Conservation (phyloP, 2,888 invertebrate species). For the Limnephilus marmoratus region DNA sequence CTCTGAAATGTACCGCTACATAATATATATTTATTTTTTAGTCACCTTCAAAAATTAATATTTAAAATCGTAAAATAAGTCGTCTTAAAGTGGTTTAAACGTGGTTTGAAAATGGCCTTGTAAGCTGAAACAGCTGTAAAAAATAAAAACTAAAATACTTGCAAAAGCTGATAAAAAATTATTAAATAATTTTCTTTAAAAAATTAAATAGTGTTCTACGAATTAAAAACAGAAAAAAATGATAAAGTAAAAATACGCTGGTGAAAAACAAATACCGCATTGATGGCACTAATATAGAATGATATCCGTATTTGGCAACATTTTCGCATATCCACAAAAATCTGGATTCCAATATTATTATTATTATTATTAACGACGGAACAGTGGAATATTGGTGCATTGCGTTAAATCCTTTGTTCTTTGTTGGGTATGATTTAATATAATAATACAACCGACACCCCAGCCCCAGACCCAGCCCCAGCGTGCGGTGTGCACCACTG, state of each 20-base stretch:
- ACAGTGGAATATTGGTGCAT: conserved; percentile 2
- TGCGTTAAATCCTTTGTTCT: conserved; percentile 2
- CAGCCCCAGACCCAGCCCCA: background rate
- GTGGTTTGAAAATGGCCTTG: too few relatives aligned
- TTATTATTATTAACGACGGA: background rate
- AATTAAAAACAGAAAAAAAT: too few relatives aligned
- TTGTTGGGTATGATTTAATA: background rate
- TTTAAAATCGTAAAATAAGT: too few relatives aligned
- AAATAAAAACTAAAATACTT: too few relatives aligned
- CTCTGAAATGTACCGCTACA: too few relatives aligned
- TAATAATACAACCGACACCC: background rate
- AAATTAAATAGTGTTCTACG: too few relatives aligned
- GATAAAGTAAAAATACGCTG: background rate
- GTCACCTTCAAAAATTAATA: too few relatives aligned
- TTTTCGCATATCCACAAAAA: background rate
- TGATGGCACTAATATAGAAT: background rate
- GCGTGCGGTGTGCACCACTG: background rate
- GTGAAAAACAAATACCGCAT: background rate
- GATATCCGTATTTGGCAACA: background rate
- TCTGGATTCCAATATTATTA: background rate
- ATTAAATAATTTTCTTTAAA: too few relatives aligned
- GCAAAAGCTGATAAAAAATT: too few relatives aligned
- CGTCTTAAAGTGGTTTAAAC: too few relatives aligned
- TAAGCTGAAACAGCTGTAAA: too few relatives aligned
- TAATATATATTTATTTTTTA: too few relatives aligned